A percentile compares a stretch with the other conserved stretches of the same genome.
Evolutionary conservation across 53 echinoderm and acorn worm genomes (phyloP).

Genomic region (Echinarachnius parma): DNA sequence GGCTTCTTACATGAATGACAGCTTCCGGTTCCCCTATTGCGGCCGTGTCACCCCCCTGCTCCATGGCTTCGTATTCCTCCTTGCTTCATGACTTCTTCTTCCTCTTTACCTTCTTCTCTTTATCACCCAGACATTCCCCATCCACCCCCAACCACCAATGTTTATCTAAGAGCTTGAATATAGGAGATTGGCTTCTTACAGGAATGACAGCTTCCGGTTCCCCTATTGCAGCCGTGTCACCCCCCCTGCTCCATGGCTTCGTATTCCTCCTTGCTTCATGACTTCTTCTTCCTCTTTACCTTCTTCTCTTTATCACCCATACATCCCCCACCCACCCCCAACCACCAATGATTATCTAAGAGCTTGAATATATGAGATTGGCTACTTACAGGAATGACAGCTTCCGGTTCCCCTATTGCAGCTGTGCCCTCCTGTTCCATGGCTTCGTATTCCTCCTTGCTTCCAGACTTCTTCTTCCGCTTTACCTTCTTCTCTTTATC

Average conservation of each 20-base stretch:
- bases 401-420: conserved; percentile 33
- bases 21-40: conserved; percentile 42
- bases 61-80: too few species aligned
- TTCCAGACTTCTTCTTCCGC: conserved; percentile 70
- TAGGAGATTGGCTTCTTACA: too few species aligned
- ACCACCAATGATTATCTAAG: too few species aligned
- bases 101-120: too few species aligned
- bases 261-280: conserved; percentile 47
- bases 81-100: too few species aligned
- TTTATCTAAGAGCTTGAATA: not conserved
- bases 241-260: conserved; percentile 48
- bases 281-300: conserved; percentile 84
- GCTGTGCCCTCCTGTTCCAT: conserved; percentile 53
- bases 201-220: conserved; percentile 62
- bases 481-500: conserved; percentile 95
- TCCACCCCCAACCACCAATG: too few species aligned
- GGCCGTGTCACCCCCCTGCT: conserved; percentile 41
- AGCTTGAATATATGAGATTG: too few species aligned
- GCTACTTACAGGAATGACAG: conserved; percentile 86
- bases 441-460: conserved; percentile 48
- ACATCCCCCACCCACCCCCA: too few species aligned
- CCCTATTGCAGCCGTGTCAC: conserved; percentile 31
- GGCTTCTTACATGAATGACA: conserved; percentile 77
- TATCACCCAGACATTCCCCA: too few species aligned
- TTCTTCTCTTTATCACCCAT: too few species aligned